Conservation (phyloP, 2,888 invertebrate genomes). For the Hedya salicella region DNA sequence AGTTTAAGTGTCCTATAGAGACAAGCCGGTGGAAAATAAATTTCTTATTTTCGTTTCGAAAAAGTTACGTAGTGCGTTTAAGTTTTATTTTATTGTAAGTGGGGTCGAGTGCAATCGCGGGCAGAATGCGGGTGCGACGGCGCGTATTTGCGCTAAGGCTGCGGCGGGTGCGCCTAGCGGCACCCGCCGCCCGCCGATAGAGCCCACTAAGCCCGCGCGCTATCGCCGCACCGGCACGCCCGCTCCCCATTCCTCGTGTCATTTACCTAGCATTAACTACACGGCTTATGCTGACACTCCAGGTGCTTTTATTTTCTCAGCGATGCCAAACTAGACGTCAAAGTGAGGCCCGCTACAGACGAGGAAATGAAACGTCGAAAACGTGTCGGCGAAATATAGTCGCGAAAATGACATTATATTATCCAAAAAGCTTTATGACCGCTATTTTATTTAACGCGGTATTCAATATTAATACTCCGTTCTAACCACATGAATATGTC, state of each 20-base stretch:
- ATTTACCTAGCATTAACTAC: constrained; percentile 45
- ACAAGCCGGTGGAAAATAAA: constrained; percentile 35
- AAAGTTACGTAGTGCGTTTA: constrained; percentile 21
- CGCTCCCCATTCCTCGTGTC: constrained; percentile 53
- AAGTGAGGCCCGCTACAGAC: constrained; percentile 11
- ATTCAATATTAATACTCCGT: constrained; percentile 21
- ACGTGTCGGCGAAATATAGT: constrained; percentile 10
- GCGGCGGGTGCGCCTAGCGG: constrained; percentile 51
- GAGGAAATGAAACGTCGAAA: constrained; percentile 19
- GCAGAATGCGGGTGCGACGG: constrained; percentile 15
- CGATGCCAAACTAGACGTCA: constrained; percentile 25
- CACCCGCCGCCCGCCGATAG: constrained; percentile 60
- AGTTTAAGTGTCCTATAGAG: constrained; percentile 38
- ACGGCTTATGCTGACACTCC: constrained; percentile 34
- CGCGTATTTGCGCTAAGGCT: constrained; percentile 35
- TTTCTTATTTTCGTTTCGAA: constrained; percentile 37
- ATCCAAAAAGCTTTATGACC: constrained; percentile 21
- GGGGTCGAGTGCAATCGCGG: constrained; percentile 26
- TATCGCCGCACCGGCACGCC: constrained; percentile 53
- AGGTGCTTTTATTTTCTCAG: constrained; percentile 31
- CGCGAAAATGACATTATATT: background rate
- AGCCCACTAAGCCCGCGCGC: constrained; percentile 58
- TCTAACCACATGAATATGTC: constrained; percentile 10
- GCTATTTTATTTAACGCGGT: constrained; percentile 24
- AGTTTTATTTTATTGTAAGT: constrained; percentile 28